phyloP scores from a whole-genome alignment of 2,888 invertebrate genomes.

The Xestoiulus laeticollis region DNA sequence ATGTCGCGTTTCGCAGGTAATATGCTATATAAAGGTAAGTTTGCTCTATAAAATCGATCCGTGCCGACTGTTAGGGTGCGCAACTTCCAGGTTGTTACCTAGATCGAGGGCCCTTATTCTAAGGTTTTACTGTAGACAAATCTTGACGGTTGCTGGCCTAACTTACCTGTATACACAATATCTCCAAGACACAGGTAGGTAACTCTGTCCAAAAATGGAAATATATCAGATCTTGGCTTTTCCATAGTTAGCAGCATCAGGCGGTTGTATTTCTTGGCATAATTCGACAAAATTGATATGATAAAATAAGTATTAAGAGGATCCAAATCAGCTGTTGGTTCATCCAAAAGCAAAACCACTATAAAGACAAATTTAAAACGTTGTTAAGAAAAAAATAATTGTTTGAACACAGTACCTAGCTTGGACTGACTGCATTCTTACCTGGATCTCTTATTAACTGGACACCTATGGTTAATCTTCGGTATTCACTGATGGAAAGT shows the following conservation, averaged over 20 bases:
- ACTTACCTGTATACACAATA: constrained; percentile 65
- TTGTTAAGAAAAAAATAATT: neutral
- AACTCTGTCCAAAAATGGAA: constrained; percentile 92
- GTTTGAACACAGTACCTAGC: neutral
- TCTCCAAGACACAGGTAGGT: constrained; percentile 81
- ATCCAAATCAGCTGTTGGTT: constrained; percentile 93
- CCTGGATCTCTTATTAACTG: constrained; percentile 94
- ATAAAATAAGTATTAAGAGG: constrained; percentile 94
- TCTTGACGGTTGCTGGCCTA: neutral
- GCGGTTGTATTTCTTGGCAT: constrained; percentile 85
- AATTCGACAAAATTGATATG: constrained; percentile 89
- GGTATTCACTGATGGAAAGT: constrained; percentile 86
- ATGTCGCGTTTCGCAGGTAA: too few relatives aligned
- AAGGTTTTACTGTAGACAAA: too few relatives aligned
- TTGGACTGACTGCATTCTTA: constrained; percentile 62
- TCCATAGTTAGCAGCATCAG: constrained; percentile 92
- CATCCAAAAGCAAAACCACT: constrained; percentile 89
- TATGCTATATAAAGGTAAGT: too few relatives aligned
- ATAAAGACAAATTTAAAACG: neutral
- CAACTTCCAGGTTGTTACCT: too few relatives aligned
- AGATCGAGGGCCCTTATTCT: too few relatives aligned
- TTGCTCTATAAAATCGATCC: too few relatives aligned
- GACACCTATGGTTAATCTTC: constrained; percentile 88
- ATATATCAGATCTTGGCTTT: constrained; percentile 92
- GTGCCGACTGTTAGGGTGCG: too few relatives aligned